Conservation (phyloP, 2,888 invertebrate genomes). For the Acleris literana region DNA sequence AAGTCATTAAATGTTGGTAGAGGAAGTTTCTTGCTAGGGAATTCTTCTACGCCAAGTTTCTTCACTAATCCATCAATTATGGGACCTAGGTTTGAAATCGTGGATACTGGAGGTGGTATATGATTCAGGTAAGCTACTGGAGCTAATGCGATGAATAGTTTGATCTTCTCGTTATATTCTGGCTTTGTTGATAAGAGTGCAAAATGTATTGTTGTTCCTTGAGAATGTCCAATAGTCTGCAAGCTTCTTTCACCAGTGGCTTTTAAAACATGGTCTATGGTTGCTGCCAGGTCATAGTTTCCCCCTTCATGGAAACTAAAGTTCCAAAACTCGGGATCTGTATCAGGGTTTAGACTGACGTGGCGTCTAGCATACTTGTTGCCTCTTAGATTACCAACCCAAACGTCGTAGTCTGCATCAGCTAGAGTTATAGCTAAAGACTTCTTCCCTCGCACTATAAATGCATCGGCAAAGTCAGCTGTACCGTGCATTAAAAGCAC, state of each 20-base stretch:
- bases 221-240: constrained; percentile 87
- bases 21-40: constrained; percentile 1
- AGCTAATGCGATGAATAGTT: constrained; percentile 76
- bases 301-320: constrained; percentile 88
- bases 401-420: constrained; percentile 76
- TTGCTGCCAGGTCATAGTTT: constrained; percentile 86
- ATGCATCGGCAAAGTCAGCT: constrained; percentile 51
- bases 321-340: constrained; percentile 69
- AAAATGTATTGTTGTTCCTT: constrained; percentile 84
- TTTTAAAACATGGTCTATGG: constrained; percentile 60
- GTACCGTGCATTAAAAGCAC: constrained; percentile 57
- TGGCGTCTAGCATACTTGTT: constrained; percentile 83
- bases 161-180: constrained; percentile 82
- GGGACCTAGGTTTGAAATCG: constrained; percentile 51
- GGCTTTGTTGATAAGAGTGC: constrained; percentile 76
- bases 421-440: constrained; percentile 59
- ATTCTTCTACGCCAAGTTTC: constrained; percentile 52
- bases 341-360: constrained; percentile 54
- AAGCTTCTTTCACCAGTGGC: constrained; percentile 77
- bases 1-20: neutral
- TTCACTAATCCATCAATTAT: constrained; percentile 61
- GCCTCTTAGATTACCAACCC: constrained; percentile 77
- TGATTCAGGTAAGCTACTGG: constrained; percentile 78
- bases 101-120: constrained; percentile 48
- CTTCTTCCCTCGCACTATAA: constrained; percentile 48